Conservation (phyloP, 2,797 vertebrate species). For the Peromyscus attwateri region DNA sequence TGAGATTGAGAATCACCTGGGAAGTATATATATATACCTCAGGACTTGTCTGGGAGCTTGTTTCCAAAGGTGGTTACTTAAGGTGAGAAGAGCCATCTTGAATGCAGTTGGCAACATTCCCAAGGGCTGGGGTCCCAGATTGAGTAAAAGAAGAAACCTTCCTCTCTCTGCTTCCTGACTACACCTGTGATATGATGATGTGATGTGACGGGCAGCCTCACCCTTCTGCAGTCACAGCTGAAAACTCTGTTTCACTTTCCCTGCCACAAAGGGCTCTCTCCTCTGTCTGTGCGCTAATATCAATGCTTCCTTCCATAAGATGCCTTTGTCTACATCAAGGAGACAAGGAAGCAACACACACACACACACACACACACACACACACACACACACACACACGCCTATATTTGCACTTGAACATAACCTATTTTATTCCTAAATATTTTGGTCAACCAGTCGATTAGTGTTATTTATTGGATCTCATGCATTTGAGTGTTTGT, state of each 20-base stretch:
- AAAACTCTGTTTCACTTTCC: too few species aligned
- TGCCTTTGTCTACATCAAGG: not conserved
- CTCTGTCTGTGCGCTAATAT: too few species aligned
- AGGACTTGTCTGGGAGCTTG: not conserved
- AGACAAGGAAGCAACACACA: not conserved
- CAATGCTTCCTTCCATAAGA: not conserved
- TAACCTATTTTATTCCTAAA: conserved; percentile 52
- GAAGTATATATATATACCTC: too few species aligned
- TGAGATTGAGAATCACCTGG: not conserved
- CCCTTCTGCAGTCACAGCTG: too few species aligned
- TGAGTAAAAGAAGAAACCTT: not conserved
- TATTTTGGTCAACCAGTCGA: not conserved
- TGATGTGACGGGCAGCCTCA: not conserved
- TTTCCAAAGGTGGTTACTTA: not conserved
- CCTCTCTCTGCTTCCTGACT: not conserved
- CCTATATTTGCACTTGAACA: not conserved
- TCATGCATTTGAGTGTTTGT: not conserved
- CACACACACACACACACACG: accelerated
- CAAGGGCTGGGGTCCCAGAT: not conserved
- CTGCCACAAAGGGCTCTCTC: not conserved
- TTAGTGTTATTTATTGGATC: not conserved
- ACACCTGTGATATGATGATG: not conserved
- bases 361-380: too few species aligned
- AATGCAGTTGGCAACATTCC: too few species aligned
- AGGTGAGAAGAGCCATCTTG: not conserved